phyloP scores from a whole-genome alignment of 2,888 invertebrate species.

The Cancer borealis region DNA sequence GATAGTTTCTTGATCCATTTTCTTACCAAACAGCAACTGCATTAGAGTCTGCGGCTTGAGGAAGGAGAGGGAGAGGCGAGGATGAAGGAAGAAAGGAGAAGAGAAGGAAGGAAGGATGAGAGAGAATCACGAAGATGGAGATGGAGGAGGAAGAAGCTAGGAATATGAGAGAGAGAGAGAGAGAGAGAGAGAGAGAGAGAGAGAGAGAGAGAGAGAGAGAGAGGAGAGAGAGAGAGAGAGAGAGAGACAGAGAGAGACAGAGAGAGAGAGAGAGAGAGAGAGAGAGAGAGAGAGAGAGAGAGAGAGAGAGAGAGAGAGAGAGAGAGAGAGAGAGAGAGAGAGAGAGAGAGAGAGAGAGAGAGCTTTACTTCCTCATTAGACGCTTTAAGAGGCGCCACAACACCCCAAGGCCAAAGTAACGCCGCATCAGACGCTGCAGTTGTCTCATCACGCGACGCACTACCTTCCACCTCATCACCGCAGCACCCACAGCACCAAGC shows the following conservation, averaged over 20 bases:
- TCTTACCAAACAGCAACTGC: not conserved
- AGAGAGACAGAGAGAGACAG: not conserved
- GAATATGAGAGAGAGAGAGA: not conserved
- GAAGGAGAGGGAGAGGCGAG: not conserved
- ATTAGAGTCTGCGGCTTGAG: not conserved
- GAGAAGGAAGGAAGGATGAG: not conserved
- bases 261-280: not conserved
- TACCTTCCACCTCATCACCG: conserved; percentile 58
- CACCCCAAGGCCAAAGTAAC: conserved; percentile 46
- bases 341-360: conserved; percentile 23
- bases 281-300: not conserved
- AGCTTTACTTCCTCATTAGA: conserved; percentile 41
- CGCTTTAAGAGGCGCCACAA: conserved; percentile 55
- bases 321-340: conserved; percentile 30
- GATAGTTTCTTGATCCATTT: not conserved
- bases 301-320: conserved; percentile 30
- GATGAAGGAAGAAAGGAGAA: not conserved
- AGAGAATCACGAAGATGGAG: no score
- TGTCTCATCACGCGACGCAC: conserved; percentile 54
- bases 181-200: not conserved
- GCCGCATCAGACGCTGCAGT: conserved; percentile 49
- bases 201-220: not conserved
- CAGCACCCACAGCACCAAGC: conserved; percentile 42
- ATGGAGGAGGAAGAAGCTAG: no score
- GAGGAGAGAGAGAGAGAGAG: not conserved